Conservation (phyloP, 2,113 vertebrate genomes). For the Psammodynastes pulverulentus region DNA sequence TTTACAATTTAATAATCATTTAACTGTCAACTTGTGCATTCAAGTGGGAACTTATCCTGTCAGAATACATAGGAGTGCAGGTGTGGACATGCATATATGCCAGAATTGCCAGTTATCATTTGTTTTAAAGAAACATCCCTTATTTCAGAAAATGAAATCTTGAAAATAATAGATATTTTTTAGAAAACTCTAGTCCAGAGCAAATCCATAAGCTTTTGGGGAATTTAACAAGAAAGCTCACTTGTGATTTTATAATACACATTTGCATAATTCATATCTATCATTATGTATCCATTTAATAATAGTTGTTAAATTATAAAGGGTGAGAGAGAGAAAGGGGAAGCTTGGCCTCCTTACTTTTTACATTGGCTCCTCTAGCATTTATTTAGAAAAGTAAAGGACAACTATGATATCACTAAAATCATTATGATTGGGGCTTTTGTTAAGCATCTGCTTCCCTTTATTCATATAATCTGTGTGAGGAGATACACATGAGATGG, state of each 20-base stretch:
- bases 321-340: not conserved
- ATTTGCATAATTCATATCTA: not conserved
- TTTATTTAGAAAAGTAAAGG: not conserved
- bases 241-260: not conserved
- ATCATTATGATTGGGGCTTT: not conserved
- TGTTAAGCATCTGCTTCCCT: not conserved
- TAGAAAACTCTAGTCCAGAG: not conserved
- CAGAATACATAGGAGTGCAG: not conserved
- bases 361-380: not conserved
- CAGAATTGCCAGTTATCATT: conserved; percentile 6
- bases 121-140: not conserved
- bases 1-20: conserved; percentile 27
- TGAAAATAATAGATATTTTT: conserved; percentile 21
- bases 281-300: not conserved
- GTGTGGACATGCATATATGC: not conserved
- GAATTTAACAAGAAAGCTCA: not conserved
- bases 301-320: not conserved
- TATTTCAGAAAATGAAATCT: conserved; percentile 9
- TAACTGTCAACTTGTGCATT: conserved; percentile 13
- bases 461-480: not conserved
- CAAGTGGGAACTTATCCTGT: fast-evolving
- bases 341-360: not conserved
- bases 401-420: not conserved
- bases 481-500: too few species aligned
- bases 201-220: not conserved